These are phyloP conservation scores for Phalacrocorax pelagicus DNA, from an alignment of 2,113 vertebrate genomes.

Conservation along the genomic window DNA sequence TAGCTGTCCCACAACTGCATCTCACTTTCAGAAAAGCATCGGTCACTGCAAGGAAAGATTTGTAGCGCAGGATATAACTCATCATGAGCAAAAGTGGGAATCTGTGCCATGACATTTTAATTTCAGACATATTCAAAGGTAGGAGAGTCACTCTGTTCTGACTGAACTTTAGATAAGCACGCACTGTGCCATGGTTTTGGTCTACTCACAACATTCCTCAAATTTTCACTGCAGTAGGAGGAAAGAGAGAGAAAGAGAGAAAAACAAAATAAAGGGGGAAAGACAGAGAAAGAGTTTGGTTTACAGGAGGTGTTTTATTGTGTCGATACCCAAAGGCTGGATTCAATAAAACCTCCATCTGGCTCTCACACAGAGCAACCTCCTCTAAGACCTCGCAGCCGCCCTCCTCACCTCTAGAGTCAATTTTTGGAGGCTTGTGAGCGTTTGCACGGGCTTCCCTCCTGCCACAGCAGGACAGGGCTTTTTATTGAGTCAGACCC, in stretches of 20 bases:
- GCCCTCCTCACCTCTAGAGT: background rate
- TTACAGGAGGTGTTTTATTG: constrained; percentile 61
- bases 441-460: background rate
- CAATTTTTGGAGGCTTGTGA: background rate
- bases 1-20: background rate
- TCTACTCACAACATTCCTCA: constrained; percentile 49
- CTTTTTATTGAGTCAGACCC: background rate
- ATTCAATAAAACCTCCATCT: constrained; percentile 59
- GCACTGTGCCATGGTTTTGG: background rate
- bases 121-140: constrained; percentile 4
- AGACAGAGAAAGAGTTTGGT: background rate
- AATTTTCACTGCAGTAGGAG: constrained; percentile 45
- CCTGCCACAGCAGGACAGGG: background rate
- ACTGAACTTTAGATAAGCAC: constrained; percentile 45
- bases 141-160: constrained; percentile 18
- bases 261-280: background rate
- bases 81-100: background rate
- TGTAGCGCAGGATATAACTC: constrained; percentile 9
- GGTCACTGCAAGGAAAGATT: background rate
- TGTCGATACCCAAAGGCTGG: constrained; percentile 37
- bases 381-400: background rate
- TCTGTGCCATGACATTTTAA: constrained; percentile 3
- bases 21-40: background rate
- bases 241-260: background rate
- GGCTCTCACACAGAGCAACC: constrained; percentile 7